Evolutionary conservation across 2,888 invertebrate genomes (phyloP).

Genomic region (Mayetiola destructor): DNA sequence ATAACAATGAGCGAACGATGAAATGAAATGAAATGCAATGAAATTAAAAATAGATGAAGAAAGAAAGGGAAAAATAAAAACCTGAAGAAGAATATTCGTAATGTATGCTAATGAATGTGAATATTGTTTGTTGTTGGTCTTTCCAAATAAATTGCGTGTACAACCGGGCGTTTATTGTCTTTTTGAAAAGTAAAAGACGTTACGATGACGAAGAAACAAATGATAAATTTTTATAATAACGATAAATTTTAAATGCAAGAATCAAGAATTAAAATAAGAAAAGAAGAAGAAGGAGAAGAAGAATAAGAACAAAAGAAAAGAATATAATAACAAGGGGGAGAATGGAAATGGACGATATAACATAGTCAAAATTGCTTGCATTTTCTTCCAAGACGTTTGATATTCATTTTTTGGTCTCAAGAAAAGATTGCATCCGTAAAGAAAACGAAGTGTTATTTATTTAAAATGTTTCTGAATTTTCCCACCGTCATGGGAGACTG

Average conservation of each 20-base stretch:
- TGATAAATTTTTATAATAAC: too few species aligned
- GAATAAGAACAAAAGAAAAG: not conserved
- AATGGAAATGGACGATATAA: too few species aligned
- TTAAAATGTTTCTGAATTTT: slow-evolving; percentile 21
- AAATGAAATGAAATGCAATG: too few species aligned
- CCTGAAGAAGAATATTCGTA: not conserved
- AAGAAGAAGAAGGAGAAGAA: not conserved
- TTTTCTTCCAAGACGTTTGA: not conserved
- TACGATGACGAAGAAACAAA: too few species aligned
- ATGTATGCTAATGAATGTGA: slow-evolving; percentile 9
- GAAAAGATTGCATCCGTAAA: slow-evolving; percentile 8
- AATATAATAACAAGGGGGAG: slow-evolving; percentile 1
- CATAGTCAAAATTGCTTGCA: not conserved
- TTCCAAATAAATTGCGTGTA: slow-evolving; percentile 10
- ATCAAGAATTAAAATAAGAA: too few species aligned
- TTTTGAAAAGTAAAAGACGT: too few species aligned
- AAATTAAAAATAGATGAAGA: too few species aligned
- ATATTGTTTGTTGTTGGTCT: not conserved
- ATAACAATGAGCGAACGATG: too few species aligned
- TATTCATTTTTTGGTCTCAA: not conserved
- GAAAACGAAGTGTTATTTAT: slow-evolving; percentile 5
- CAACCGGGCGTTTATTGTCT: slow-evolving; percentile 3
- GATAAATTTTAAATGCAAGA: too few species aligned
- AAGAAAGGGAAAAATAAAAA: not conserved
- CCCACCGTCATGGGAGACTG: slow-evolving; percentile 33